Evolutionary conservation across 2,113 vertebrate species (phyloP).

Genomic region (Cygnus atratus): DNA sequence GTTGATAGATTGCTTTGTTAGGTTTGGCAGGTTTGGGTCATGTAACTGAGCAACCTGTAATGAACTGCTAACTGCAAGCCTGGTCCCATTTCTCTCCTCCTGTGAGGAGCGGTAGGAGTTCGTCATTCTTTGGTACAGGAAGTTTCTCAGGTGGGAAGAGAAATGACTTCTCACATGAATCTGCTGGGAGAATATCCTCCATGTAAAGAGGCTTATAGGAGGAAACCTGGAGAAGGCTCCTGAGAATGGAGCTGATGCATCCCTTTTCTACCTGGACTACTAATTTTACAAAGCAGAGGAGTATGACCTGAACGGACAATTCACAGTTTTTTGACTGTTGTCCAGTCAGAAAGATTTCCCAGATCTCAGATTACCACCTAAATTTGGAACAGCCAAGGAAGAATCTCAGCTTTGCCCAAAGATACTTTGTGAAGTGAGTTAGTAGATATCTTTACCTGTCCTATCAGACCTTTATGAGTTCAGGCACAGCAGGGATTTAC

Average conservation of each 20-base stretch:
- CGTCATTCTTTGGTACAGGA: background rate
- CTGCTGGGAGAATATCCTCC: background rate
- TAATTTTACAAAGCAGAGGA: background rate
- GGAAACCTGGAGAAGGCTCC: background rate
- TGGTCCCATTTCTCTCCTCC: background rate
- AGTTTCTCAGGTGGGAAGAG: background rate
- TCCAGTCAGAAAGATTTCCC: background rate
- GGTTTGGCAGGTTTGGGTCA: background rate
- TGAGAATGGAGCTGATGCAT: background rate
- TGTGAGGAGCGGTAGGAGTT: background rate
- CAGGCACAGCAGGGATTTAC: background rate
- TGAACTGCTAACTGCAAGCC: background rate
- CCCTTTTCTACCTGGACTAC: background rate
- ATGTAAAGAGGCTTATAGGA: background rate
- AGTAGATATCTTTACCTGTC: background rate
- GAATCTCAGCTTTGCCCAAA: background rate
- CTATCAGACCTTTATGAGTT: background rate
- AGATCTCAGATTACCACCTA: background rate
- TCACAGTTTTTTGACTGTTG: background rate
- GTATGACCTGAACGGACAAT: background rate
- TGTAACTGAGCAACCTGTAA: background rate
- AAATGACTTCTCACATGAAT: accelerated
- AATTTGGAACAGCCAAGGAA: background rate
- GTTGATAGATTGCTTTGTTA: background rate
- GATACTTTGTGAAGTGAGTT: background rate